Evolutionary conservation across 2,797 vertebrate genomes (phyloP), one percentile per base, ranked within the genome.

Genomic region (Limosa lapponica): DNA sequence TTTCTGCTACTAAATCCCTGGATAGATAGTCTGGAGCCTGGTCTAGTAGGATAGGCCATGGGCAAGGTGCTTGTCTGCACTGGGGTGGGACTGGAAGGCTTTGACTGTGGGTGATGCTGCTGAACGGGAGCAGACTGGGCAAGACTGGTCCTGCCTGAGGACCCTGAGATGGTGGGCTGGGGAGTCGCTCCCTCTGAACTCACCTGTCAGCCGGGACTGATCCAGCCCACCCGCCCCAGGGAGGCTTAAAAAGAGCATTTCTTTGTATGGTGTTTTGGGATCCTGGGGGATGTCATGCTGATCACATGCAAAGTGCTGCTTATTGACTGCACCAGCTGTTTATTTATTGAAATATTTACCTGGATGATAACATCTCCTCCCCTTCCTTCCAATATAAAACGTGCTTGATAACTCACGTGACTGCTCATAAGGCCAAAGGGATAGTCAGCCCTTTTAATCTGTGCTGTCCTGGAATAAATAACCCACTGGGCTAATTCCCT

Each of bases 401-500:
- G 61, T 95, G 93, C 61, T 81, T 79, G 70, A 34, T 81, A 89
- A 72, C 58, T 97, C 90, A 91, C 32, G 3, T 89, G 87, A 91
- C 52, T 11, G 66, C 72, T 90, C 1, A 0, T 81, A 41, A 92
- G 51, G 61, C 79, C 36, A 55, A 84, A 91, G 69, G 84, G 84
- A 72, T 75, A 52, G 65, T 66, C 90, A 95, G 34, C 65, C 79
- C 79, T 93, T 91, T 96, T 95, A 96, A 95, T 94, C 89, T 81
- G 61, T 90, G 75, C 87, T 96, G 87, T 74, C 87, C 69, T 57
- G 90, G 62, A 97, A 96, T 95, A 96, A 97, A 96, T 97, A 96
- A 97, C 95, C 90, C 87, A 87, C 67, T 87, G 87, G 94, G 96
- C 96, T 97, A 96, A 96, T 96, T 97, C 95, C 55, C 80, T 86